phyloP scores from a whole-genome alignment of 1,140 invertebrate species.

The Drosophila kepulauana region DNA sequence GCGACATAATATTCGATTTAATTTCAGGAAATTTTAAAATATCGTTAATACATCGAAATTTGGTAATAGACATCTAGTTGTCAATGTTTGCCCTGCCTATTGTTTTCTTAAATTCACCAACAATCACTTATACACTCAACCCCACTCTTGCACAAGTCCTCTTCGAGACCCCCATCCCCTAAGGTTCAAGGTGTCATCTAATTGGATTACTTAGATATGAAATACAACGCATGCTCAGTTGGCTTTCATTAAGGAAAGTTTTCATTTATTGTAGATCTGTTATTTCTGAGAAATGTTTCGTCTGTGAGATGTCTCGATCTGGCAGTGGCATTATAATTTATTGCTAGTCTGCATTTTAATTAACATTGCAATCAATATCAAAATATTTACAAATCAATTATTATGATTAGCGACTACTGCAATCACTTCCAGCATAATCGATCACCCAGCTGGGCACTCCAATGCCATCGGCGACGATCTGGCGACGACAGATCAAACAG shows the following conservation, averaged over 20 bases:
- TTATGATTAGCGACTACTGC: slow-evolving; percentile 66
- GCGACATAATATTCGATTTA: slow-evolving; percentile 18
- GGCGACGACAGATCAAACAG: slow-evolving; percentile 40
- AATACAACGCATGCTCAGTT: slow-evolving; percentile 6
- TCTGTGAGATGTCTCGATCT: slow-evolving; percentile 1
- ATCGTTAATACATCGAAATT: slow-evolving; percentile 4
- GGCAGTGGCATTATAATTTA: slow-evolving; percentile 51
- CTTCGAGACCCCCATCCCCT: neutral
- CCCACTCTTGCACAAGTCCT: neutral
- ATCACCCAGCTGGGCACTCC: slow-evolving; percentile 66
- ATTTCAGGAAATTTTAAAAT: neutral
- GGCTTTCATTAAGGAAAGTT: neutral
- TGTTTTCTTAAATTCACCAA: neutral
- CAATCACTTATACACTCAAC: neutral
- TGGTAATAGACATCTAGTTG: neutral
- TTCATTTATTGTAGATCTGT: neutral
- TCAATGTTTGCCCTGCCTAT: neutral
- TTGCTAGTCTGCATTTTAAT: slow-evolving; percentile 57
- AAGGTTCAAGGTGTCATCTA: neutral
- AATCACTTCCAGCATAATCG: slow-evolving; percentile 75
- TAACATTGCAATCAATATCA: slow-evolving; percentile 70
- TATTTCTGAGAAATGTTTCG: slow-evolving; percentile 5
- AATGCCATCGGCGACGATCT: slow-evolving; percentile 35
- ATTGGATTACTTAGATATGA: neutral
- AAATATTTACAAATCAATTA: slow-evolving; percentile 83